phyloP scores from a whole-genome alignment of 1,140 invertebrate species.

The Aphidius gifuensis region DNA sequence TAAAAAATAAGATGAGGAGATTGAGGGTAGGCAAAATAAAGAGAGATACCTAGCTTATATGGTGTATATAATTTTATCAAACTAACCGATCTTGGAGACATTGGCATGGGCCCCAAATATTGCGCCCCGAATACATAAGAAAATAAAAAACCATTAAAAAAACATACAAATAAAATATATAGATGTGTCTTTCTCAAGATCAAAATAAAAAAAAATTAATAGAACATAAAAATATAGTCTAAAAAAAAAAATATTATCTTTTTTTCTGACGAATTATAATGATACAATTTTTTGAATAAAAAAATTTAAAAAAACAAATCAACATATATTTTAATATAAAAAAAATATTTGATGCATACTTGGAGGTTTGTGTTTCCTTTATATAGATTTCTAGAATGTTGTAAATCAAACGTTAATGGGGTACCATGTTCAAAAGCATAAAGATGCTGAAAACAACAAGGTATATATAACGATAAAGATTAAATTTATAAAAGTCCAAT shows the following conservation, averaged over 20 bases:
- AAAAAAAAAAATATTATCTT: not conserved
- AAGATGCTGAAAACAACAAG: conserved; percentile 53
- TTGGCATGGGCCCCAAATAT: conserved; percentile 32
- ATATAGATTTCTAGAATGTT: conserved; percentile 56
- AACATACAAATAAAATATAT: not conserved
- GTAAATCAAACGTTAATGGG: conserved; percentile 57
- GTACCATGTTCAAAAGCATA: conserved; percentile 46
- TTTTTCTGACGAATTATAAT: conserved; percentile 7
- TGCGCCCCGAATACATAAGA: conserved; percentile 8
- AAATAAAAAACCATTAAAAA: too few species aligned
- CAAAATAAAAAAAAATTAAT: not conserved
- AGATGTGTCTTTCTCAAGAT: not conserved
- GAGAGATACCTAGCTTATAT: too few species aligned
- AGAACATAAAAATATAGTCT: conserved; percentile 11
- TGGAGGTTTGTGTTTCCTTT: conserved; percentile 42
- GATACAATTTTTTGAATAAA: conserved; percentile 19
- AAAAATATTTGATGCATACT: not conserved
- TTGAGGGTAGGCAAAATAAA: too few species aligned
- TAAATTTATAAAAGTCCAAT: conserved; percentile 30
- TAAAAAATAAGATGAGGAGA: not conserved
- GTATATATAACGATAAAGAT: conserved; percentile 53
- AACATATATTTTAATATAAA: not conserved
- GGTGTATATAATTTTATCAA: conserved; percentile 50
- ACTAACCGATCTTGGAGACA: conserved; percentile 44
- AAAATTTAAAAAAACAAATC: conserved; percentile 12